Evolutionary conservation across 2,888 invertebrate genomes (phyloP).

Genomic region (Capitulum mitella): DNA sequence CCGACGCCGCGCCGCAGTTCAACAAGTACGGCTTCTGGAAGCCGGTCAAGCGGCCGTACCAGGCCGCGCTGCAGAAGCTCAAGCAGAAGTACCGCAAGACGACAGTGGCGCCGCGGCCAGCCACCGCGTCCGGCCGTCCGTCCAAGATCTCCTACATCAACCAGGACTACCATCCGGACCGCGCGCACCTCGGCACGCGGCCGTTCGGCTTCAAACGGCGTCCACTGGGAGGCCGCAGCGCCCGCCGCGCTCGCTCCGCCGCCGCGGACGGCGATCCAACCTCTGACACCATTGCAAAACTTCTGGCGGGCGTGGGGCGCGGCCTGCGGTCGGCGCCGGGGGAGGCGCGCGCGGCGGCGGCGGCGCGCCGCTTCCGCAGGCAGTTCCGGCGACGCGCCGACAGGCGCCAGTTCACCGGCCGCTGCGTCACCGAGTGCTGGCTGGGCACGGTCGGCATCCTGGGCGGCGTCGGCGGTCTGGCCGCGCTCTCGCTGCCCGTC

Average conservation of each 20-base stretch:
- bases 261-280: too few relatives aligned
- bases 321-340: not conserved
- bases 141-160: not conserved
- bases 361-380: not conserved
- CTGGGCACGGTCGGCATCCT: constrained; percentile 18
- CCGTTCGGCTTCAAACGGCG: not conserved
- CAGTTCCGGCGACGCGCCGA: not conserved
- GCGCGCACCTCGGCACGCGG: not conserved
- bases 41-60: not conserved
- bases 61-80: not conserved
- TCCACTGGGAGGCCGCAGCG: not conserved
- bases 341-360: not conserved
- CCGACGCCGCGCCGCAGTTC: not conserved
- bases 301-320: not conserved
- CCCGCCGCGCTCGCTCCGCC: not conserved
- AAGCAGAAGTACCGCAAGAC: not conserved
- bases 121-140: not conserved
- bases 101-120: not conserved
- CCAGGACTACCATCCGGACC: not conserved
- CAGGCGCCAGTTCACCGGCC: not conserved
- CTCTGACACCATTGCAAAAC: not conserved
- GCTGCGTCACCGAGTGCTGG: constrained; percentile 17
- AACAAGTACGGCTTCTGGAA: constrained; percentile 25
- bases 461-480: constrained; percentile 2
- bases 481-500: not conserved